Conservation (phyloP, 2,888 invertebrate genomes). For the Darwinula stevensoni region DNA sequence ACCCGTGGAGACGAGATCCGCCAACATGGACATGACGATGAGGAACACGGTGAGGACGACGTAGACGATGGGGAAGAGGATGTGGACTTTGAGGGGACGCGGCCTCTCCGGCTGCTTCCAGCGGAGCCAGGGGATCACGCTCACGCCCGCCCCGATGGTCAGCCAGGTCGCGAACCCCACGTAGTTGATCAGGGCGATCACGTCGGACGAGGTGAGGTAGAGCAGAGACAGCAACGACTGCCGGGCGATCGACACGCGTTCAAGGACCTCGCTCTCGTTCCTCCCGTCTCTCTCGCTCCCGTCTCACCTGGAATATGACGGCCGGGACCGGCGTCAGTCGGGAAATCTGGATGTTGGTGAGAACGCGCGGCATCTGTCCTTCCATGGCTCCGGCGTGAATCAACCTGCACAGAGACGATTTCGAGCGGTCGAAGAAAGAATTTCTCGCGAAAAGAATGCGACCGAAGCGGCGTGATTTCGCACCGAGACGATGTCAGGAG, state of each 20-base stretch:
- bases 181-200: conserved; percentile 84
- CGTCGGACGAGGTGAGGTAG: conserved; percentile 75
- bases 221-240: conserved; percentile 70
- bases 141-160: conserved; percentile 81
- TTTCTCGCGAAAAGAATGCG: no score
- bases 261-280: no score
- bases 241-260: conserved; percentile 9
- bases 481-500: conserved; percentile 65
- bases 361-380: conserved; percentile 86
- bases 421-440: no score
- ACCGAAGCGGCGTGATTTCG: no score
- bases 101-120: conserved; percentile 62
- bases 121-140: conserved; percentile 71
- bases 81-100: conserved; percentile 66
- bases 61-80: conserved; percentile 48
- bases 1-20: conserved; percentile 53
- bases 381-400: conserved; percentile 91
- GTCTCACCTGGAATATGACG: conserved; percentile 71
- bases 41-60: conserved; percentile 55
- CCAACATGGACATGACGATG: conserved; percentile 59
- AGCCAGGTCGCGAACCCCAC: conserved; percentile 88
- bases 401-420: no score
- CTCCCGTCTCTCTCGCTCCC: no score
- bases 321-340: conserved; percentile 80
- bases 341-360: conserved; percentile 77